Percentiles rank a stretch among this genome's conserved stretches.
Evolutionary conservation across 2,113 vertebrate species (phyloP).

Genomic region (Otis tarda): DNA sequence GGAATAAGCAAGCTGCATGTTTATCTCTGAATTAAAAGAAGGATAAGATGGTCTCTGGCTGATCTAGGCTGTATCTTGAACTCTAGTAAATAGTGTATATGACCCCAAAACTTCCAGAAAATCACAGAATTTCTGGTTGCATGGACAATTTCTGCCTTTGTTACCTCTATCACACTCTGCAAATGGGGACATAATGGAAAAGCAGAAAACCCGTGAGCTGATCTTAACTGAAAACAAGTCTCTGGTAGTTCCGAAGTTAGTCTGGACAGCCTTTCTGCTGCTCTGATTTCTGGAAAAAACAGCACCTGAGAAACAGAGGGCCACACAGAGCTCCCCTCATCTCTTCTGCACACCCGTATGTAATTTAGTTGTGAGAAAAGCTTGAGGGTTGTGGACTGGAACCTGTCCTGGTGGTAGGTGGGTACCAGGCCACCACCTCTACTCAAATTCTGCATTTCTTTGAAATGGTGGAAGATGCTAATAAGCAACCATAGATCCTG

Average conservation of each 20-base stretch:
- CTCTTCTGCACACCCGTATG: neutral
- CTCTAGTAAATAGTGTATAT: neutral
- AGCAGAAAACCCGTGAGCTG: neutral
- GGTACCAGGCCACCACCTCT: neutral
- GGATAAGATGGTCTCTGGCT: neutral
- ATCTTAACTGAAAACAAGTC: neutral
- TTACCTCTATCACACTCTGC: neutral
- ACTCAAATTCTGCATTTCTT: neutral
- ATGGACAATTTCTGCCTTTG: neutral
- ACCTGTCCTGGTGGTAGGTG: neutral
- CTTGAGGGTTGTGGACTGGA: neutral
- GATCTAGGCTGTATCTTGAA: neutral
- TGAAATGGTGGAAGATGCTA: neutral
- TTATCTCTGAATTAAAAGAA: neutral
- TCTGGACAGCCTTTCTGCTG: neutral
- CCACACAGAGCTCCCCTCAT: neutral
- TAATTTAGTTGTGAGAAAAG: neutral
- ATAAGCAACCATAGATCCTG: neutral
- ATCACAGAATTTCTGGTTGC: neutral
- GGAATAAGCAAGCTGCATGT: neutral
- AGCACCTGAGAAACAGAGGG: neutral
- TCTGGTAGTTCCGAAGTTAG: neutral
- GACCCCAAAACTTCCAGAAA: neutral
- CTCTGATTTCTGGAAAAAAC: neutral
- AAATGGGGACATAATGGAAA: neutral